These are phyloP conservation scores for Andrena bicolor DNA, from an alignment of 2,888 invertebrate species.

Conservation along the genomic window DNA sequence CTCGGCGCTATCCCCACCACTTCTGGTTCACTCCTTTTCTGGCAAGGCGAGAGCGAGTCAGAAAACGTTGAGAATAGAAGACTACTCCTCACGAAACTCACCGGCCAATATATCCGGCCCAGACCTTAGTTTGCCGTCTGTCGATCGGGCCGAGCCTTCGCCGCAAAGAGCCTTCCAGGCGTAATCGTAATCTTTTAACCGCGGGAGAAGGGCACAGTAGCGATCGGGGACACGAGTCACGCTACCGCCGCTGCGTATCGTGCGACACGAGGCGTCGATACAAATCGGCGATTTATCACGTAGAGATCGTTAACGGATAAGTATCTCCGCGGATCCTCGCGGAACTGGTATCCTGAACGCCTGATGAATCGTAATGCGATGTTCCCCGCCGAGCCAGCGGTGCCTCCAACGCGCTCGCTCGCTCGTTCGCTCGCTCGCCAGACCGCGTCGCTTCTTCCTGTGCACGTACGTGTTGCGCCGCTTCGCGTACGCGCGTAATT, in stretches of 20 bases:
- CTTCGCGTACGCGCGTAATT: slow-evolving; percentile 71
- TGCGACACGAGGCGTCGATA: slow-evolving; percentile 57
- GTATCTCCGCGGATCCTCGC: slow-evolving; percentile 66
- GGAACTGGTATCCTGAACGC: slow-evolving; percentile 68
- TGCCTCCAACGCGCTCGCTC: slow-evolving; percentile 36
- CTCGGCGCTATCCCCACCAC: too few relatives aligned
- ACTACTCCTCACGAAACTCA: too few relatives aligned
- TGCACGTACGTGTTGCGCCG: slow-evolving; percentile 57
- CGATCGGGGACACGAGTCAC: slow-evolving; percentile 9
- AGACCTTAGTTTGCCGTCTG: not conserved
- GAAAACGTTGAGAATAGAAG: too few relatives aligned
- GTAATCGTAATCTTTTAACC: slow-evolving; percentile 27
- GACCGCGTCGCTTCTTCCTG: slow-evolving; percentile 48
- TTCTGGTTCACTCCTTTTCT: too few relatives aligned
- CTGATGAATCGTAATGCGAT: slow-evolving; percentile 72
- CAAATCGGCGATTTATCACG: slow-evolving; percentile 74
- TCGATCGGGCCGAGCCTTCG: too few relatives aligned
- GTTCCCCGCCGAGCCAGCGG: slow-evolving; percentile 44
- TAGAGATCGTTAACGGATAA: slow-evolving; percentile 67
- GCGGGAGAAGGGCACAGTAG: not conserved
- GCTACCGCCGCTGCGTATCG: slow-evolving; percentile 30
- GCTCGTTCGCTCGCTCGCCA: not conserved
- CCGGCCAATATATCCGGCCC: too few relatives aligned
- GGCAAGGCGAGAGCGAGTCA: too few relatives aligned
- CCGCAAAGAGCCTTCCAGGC: too few relatives aligned